Percentiles rank a stretch among this genome's conserved stretches.
Conservation (phyloP, 2,113 vertebrate genomes). For the mouse (Mus musculus) region DNA sequence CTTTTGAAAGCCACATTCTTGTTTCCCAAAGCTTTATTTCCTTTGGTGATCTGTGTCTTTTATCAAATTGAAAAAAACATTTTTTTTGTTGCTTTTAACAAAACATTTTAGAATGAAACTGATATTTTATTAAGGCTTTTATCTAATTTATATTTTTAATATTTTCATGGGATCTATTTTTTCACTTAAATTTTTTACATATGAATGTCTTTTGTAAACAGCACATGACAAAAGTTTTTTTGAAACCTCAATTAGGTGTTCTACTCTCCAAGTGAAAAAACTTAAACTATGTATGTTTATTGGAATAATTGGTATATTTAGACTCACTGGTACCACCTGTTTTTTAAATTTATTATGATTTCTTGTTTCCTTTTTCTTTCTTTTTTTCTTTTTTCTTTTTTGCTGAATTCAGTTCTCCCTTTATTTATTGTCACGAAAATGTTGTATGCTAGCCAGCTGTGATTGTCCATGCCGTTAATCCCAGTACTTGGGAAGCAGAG, state of each 20-base stretch:
- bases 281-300: constrained; percentile 46
- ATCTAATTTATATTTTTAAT: constrained; percentile 17
- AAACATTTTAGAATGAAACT: constrained; percentile 13
- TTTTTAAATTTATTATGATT: constrained; percentile 31
- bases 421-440: background rate
- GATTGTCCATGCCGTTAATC: background rate
- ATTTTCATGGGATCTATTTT: constrained; percentile 23
- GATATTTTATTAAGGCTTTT: constrained; percentile 21
- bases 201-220: background rate
- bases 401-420: background rate
- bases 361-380: background rate
- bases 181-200: constrained; percentile 53
- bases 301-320: constrained; percentile 23
- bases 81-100: background rate
- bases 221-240: background rate
- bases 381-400: background rate
- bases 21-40: constrained; percentile 28
- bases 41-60: background rate
- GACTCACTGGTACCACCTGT: background rate
- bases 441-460: background rate
- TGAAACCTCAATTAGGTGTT: background rate
- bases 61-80: constrained; percentile 16
- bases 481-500: background rate
- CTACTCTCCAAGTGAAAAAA: constrained; percentile 31
- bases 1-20: constrained; percentile 18